phyloP scores from a whole-genome alignment of 2,888 invertebrate species.

The Calameuta pallipes region DNA sequence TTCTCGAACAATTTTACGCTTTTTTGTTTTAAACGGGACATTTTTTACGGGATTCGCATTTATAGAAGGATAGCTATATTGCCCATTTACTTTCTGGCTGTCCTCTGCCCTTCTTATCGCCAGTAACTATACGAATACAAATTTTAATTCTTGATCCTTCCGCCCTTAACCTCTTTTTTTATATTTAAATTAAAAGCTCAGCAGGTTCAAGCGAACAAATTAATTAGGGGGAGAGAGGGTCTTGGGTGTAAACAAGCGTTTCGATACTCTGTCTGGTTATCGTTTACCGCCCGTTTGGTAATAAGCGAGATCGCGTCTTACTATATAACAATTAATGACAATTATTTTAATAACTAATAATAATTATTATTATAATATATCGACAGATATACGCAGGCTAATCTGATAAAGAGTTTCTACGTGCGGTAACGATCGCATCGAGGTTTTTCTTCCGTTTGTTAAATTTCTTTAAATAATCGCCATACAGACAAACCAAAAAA shows the following conservation, averaged over 20 bases:
- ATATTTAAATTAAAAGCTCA: background rate
- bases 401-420: conserved; percentile 21
- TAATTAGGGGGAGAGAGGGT: background rate
- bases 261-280: background rate
- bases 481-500: background rate
- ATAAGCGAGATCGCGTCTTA: conserved; percentile 49
- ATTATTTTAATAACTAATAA: conserved; percentile 31
- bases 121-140: background rate
- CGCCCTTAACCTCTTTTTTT: background rate
- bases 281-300: conserved; percentile 2
- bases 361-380: conserved; percentile 44
- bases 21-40: background rate
- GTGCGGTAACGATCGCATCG: conserved; percentile 13
- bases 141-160: background rate
- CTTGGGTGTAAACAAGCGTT: background rate
- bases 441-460: background rate
- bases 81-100: background rate
- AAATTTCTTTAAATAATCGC: background rate
- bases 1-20: background rate
- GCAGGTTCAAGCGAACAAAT: background rate
- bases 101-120: background rate
- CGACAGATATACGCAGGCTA: conserved; percentile 33
- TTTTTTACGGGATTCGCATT: background rate
- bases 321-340: conserved; percentile 38
- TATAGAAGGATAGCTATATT: background rate